phyloP scores from a whole-genome alignment of 1,140 invertebrate genomes.

The Drosophila equinoxialis region DNA sequence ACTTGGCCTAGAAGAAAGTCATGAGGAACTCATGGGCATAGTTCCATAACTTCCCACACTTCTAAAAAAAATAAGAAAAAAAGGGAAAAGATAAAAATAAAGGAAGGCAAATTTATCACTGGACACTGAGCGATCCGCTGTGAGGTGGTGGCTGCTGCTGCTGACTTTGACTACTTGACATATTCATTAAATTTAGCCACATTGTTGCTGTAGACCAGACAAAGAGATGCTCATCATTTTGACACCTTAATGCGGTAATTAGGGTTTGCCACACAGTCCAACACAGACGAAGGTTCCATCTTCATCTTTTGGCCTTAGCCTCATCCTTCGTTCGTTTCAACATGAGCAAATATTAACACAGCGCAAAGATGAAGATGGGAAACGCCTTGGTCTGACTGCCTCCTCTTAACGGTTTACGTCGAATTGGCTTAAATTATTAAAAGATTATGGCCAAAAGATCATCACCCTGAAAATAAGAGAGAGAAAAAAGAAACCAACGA shows the following conservation, averaged over 20 bases:
- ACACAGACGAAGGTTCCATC: slow-evolving; percentile 12
- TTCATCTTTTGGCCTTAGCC: neutral
- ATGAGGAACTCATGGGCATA: neutral
- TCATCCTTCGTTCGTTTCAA: slow-evolving; percentile 37
- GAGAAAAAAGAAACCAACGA: neutral
- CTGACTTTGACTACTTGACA: slow-evolving; percentile 79
- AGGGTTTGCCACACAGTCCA: slow-evolving; percentile 53
- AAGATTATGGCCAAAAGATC: slow-evolving; percentile 76
- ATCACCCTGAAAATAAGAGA: slow-evolving; percentile 42
- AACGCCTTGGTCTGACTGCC: slow-evolving; percentile 42
- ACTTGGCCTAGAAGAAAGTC: too few relatives aligned
- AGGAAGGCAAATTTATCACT: slow-evolving; percentile 73
- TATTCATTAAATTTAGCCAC: slow-evolving; percentile 80
- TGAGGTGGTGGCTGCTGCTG: slow-evolving; percentile 37
- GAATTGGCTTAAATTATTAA: slow-evolving; percentile 81
- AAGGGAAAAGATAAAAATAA: neutral
- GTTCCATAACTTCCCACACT: slow-evolving; percentile 1
- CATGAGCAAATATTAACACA: slow-evolving; percentile 81
- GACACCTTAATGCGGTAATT: slow-evolving; percentile 82
- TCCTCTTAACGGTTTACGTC: slow-evolving; percentile 73
- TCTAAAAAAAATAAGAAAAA: neutral
- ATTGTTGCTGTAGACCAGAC: slow-evolving; percentile 61
- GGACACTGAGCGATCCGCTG: slow-evolving; percentile 50
- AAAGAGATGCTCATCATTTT: slow-evolving; percentile 77
- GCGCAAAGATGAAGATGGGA: slow-evolving; percentile 53